Conservation (phyloP, 2,797 vertebrate species). For the Pseudochromis fuscus region DNA sequence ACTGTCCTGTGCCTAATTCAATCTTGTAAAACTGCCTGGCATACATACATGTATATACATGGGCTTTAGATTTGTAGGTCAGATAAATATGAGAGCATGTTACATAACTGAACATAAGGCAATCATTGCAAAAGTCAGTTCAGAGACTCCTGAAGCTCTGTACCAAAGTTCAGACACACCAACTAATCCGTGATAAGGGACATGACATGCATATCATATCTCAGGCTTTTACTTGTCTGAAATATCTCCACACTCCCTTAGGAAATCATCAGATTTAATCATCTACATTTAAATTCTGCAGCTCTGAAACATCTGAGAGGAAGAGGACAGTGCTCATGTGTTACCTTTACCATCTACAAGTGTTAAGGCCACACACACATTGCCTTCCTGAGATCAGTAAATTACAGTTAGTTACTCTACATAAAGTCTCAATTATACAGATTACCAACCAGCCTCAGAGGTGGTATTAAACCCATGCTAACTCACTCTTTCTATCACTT, state of each 20-base stretch:
- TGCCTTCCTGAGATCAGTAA: neutral
- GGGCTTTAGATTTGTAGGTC: constrained; percentile 32
- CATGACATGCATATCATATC: constrained; percentile 16
- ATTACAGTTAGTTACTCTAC: neutral
- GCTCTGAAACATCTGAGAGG: neutral
- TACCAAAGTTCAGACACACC: constrained; percentile 74
- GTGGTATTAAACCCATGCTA: neutral
- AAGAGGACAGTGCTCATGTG: neutral
- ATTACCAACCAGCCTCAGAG: neutral
- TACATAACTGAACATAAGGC: constrained; percentile 63
- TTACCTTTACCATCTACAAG: neutral
- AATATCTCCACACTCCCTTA: constrained; percentile 5
- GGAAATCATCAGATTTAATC: neutral
- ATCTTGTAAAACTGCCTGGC: neutral
- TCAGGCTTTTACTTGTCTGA: neutral
- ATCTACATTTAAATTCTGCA: neutral
- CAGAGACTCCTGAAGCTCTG: constrained; percentile 60
- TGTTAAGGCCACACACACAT: neutral
- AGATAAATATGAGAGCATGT: constrained; percentile 59
- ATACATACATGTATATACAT: too few relatives aligned
- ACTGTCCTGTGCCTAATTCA: neutral
- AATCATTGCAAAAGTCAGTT: constrained; percentile 69
- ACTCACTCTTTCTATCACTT: constrained; percentile 9
- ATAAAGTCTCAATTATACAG: too few relatives aligned
- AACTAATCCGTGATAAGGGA: constrained; percentile 59